Base-by-base conservation (phyloP, 2,888 invertebrate genomes). In the Eupelmus urozonus region DNA sequence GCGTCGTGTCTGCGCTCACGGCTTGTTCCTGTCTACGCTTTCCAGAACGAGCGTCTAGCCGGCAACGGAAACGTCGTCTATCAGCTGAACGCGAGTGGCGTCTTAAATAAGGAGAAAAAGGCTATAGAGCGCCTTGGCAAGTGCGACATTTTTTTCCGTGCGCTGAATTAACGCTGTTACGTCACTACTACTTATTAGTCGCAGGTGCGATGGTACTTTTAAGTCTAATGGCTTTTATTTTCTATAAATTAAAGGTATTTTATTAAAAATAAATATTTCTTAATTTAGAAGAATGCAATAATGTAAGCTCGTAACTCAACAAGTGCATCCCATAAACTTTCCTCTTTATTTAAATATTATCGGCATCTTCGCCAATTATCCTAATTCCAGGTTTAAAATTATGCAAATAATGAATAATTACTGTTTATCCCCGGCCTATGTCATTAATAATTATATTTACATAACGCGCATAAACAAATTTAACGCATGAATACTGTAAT, bases 371-470 rank as follows among this genome's bases (percentile, higher is more conserved):
- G 5, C 55, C 40, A 20, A 67, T 67, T 67, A 67, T 23, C 34
- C 9, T 40, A 40, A 67, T 53, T 55, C 40, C 29, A 23, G 3
- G 40, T n/a, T 34, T 16, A 53, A 53, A 55, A 67, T 67, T 67
- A 67, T 55, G 55, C 23, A 67, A 55, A 53, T 65, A 2, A 45
- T 25, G n/a, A 20, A 34, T 20, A 55, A 40, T 34, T n/a, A 23
- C 27, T 29, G 34, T 66, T 66, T 34, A 51, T 67, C 40, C 11
- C 49, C 42, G 23, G 45, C 40, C 40, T 20, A 27, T 18, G 42
- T 53, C 55, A 49, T 66, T 49, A 66, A 66, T 66, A 66, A 66
- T 66, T 66, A 53, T 53, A 66, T 66, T 66, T 66, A 66, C 66
- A 66, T 66, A 66, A 53, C 53, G 67, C 40, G n/a, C 45, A 53